Evolutionary conservation across 2,888 invertebrate species (phyloP).

Genomic region (Thymelicus acteon): DNA sequence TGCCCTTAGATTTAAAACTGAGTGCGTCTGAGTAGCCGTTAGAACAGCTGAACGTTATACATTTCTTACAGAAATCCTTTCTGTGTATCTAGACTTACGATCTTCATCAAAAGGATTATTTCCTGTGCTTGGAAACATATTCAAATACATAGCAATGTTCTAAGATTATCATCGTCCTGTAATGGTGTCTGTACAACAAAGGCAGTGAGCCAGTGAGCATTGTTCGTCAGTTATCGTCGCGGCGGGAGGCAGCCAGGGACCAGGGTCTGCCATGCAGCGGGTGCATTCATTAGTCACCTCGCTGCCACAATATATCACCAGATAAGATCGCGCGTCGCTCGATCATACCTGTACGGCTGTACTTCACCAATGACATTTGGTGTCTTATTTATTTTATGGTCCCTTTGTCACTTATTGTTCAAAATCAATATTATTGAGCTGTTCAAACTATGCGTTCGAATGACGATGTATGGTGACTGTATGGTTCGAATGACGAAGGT

Average conservation of each 20-base stretch:
- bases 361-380: constrained; percentile 17
- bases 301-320: constrained; percentile 37
- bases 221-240: constrained; percentile 10
- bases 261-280: background rate
- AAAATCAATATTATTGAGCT: constrained; percentile 18
- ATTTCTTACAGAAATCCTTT: no score
- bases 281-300: constrained; percentile 24
- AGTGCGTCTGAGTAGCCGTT: no score
- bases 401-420: constrained; percentile 20
- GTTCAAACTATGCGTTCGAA: background rate
- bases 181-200: background rate
- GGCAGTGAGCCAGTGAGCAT: constrained; percentile 6
- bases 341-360: constrained; percentile 22
- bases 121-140: background rate
- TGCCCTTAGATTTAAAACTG: no score
- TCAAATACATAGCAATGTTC: background rate
- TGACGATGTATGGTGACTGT: no score
- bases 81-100: no score
- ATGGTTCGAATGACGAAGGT: no score
- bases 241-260: constrained; percentile 10
- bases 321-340: constrained; percentile 33
- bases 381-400: constrained; percentile 9
- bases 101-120: no score
- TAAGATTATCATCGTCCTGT: background rate
- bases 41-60: no score